Evolutionary conservation across 2,888 invertebrate species (phyloP).

Genomic region (Hypomecis punctinalis): DNA sequence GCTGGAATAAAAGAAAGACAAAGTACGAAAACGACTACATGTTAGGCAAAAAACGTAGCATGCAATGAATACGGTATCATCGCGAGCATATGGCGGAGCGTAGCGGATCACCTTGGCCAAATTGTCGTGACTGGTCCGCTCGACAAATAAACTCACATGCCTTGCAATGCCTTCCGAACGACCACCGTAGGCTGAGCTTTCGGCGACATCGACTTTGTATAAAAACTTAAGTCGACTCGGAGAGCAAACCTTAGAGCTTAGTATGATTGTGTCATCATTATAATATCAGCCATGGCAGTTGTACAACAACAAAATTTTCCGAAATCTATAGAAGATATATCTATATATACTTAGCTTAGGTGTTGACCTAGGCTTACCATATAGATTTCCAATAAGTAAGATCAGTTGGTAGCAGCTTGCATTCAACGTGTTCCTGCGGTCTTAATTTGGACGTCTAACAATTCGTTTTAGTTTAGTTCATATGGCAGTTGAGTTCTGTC

Average conservation of each 20-base stretch:
- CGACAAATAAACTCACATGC: slow-evolving; percentile 28
- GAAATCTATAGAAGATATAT: no score
- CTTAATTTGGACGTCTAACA: no score
- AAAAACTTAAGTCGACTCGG: not conserved
- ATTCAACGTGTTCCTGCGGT: no score
- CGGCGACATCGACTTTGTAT: not conserved
- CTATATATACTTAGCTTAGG: no score
- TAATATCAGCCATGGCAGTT: no score
- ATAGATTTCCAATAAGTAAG: no score
- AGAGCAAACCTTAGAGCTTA: not conserved
- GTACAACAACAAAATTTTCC: no score
- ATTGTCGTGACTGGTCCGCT: slow-evolving; percentile 44
- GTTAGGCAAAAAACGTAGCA: slow-evolving; percentile 22
- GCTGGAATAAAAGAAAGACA: no score
- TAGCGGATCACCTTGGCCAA: slow-evolving; percentile 65
- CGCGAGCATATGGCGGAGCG: slow-evolving; percentile 40
- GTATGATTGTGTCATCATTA: not conserved
- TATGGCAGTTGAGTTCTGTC: no score
- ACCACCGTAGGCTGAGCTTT: slow-evolving; percentile 34
- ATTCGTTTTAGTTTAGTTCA: no score
- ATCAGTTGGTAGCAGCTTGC: no score
- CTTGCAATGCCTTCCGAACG: slow-evolving; percentile 20
- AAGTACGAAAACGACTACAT: not conserved
- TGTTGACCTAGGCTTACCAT: no score
- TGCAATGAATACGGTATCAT: slow-evolving; percentile 49